phyloP scores from a whole-genome alignment of 2,797 vertebrate species.

The Notolabrus celidotus region DNA sequence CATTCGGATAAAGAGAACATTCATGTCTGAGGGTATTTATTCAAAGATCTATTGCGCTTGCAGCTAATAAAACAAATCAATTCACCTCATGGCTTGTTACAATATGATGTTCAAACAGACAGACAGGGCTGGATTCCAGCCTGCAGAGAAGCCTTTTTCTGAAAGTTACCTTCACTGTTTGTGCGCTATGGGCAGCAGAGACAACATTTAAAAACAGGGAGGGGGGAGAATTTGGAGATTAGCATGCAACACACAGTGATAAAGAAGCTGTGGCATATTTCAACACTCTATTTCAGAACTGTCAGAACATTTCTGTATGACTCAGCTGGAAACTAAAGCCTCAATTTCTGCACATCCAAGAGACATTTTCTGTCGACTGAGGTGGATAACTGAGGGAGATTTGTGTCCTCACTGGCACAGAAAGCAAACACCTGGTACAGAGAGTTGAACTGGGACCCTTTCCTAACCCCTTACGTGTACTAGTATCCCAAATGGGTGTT shows the following conservation, averaged over 20 bases:
- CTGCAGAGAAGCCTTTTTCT: slow-evolving; percentile 14
- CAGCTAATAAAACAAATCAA: slow-evolving; percentile 44
- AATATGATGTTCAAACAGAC: slow-evolving; percentile 16
- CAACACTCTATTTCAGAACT: slow-evolving; percentile 33
- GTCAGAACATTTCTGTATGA: slow-evolving; percentile 31
- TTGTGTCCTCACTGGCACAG: not conserved
- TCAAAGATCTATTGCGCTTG: slow-evolving; percentile 8
- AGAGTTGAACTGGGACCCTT: not conserved
- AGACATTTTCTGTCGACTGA: slow-evolving; percentile 28
- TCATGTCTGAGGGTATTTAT: slow-evolving; percentile 33
- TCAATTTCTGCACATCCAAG: slow-evolving; percentile 42
- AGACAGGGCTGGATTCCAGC: slow-evolving; percentile 1
- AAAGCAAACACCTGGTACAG: not conserved
- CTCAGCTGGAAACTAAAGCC: slow-evolving; percentile 54
- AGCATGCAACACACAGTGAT: slow-evolving; percentile 40
- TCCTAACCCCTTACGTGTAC: not conserved
- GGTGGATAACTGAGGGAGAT: slow-evolving; percentile 16
- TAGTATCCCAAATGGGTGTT: too few relatives aligned
- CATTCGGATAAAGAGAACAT: slow-evolving; percentile 13
- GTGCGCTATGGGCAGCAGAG: slow-evolving; percentile 16
- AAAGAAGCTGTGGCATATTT: slow-evolving; percentile 28
- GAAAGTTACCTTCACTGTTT: slow-evolving; percentile 15
- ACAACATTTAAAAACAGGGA: slow-evolving; percentile 17
- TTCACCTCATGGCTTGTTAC: slow-evolving; percentile 21
- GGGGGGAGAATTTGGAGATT: slow-evolving; percentile 28